These are phyloP conservation scores for Agrochola lychnidis DNA, from an alignment of 2,888 invertebrate species.

Conservation along the genomic window DNA sequence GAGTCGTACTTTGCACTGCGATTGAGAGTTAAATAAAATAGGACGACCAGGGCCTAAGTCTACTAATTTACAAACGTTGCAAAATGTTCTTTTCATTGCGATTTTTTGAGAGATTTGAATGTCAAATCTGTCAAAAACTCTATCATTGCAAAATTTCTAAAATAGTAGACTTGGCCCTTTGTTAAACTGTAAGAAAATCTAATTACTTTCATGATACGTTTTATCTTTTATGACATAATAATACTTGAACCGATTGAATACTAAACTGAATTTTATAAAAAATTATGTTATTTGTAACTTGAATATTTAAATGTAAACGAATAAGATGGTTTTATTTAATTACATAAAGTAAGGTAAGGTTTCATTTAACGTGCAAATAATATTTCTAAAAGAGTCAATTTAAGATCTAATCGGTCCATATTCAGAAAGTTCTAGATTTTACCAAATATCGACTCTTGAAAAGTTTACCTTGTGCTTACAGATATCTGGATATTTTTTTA, in stretches of 20 bases:
- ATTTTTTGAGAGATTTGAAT: neutral
- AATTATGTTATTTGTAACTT: neutral
- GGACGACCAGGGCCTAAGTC: neutral
- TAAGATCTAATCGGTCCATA: neutral
- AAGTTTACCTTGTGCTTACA: conserved; percentile 18
- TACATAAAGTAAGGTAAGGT: neutral
- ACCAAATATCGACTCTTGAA: conserved; percentile 14
- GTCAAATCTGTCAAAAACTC: neutral
- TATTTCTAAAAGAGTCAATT: neutral
- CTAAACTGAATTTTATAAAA: neutral
- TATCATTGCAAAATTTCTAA: neutral
- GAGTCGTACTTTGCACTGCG: neutral
- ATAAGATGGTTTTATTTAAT: neutral
- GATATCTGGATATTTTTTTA: conserved; percentile 21
- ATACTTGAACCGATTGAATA: neutral
- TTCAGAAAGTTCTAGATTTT: conserved; percentile 21
- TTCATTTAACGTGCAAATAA: neutral
- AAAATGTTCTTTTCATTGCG: neutral
- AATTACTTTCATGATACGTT: neutral
- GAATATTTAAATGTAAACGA: neutral
- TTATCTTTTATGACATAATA: too few relatives aligned
- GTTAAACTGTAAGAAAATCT: neutral
- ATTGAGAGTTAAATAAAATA: neutral
- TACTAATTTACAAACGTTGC: neutral
- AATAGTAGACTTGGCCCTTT: neutral